A percentile compares a stretch with the other conserved stretches of the same genome.
phyloP scores from a whole-genome alignment of 2,797 vertebrate species.

The Phoeniculus purpureus region DNA sequence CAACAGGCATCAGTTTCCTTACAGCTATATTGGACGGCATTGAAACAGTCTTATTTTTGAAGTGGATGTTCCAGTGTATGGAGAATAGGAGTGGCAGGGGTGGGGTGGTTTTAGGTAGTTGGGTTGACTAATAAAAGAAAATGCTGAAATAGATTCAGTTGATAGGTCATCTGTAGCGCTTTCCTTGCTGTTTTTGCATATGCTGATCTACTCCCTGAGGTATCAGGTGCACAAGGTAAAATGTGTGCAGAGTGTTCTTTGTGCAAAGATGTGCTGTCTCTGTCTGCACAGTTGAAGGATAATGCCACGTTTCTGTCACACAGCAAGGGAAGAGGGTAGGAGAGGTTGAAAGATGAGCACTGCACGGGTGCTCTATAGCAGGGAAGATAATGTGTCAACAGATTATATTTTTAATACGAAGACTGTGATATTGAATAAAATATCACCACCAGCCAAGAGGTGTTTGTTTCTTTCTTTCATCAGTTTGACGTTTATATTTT shows the following conservation, averaged over 20 bases:
- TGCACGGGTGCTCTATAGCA: rapidly evolving
- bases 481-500: background rate
- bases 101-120: slow-evolving; percentile 7
- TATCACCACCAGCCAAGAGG: background rate
- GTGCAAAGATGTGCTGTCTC: background rate
- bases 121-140: slow-evolving; percentile 42
- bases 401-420: background rate
- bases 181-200: background rate
- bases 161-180: background rate
- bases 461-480: background rate
- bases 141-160: slow-evolving; percentile 1
- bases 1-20: background rate
- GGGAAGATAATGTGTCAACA: background rate
- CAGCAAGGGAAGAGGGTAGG: background rate
- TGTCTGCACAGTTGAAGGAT: background rate
- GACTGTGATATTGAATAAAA: background rate
- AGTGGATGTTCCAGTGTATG: slow-evolving; percentile 13
- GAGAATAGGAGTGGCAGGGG: slow-evolving; percentile 46
- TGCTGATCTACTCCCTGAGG: background rate
- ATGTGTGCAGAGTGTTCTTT: background rate
- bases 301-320: background rate
- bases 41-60: slow-evolving; percentile 44
- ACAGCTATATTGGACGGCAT: background rate
- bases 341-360: background rate
- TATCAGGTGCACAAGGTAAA: background rate